Conservation (phyloP, 2,797 vertebrate genomes). For the Orestias chungarensis region DNA sequence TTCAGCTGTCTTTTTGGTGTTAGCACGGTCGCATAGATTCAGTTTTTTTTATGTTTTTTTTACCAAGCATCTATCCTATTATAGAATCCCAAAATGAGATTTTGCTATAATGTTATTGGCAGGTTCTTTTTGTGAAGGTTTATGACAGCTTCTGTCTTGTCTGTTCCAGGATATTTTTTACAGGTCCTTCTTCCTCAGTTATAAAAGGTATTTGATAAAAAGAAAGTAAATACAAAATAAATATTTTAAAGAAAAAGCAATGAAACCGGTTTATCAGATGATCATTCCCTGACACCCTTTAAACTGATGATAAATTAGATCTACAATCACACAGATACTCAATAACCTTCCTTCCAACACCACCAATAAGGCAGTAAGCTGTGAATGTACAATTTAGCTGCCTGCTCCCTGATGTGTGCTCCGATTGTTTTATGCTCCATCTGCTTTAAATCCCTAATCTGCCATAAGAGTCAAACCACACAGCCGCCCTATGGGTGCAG, state of each 20-base stretch:
- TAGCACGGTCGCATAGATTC: background rate
- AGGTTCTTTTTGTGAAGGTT: background rate
- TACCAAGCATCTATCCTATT: background rate
- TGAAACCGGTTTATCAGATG: background rate
- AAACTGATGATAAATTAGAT: background rate
- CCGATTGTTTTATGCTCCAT: conserved; percentile 56
- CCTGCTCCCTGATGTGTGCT: conserved; percentile 42
- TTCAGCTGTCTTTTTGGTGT: background rate
- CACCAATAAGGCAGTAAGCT: background rate
- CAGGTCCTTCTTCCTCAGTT: background rate
- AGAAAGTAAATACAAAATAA: background rate
- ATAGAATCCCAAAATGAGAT: background rate
- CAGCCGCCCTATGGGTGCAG: conserved; percentile 32
- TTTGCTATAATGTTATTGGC: background rate
- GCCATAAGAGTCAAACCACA: conserved; percentile 43
- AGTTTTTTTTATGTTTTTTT: no score
- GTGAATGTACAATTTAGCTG: conserved; percentile 10
- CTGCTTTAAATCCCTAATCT: conserved; percentile 46
- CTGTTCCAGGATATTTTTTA: background rate
- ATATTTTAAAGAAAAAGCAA: no score
- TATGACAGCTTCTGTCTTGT: background rate
- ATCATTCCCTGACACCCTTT: background rate
- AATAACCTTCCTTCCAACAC: background rate
- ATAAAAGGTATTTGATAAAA: background rate
- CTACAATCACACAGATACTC: background rate